Conservation (phyloP, 2,888 invertebrate species). For the Zootermopsis nevadensis region DNA sequence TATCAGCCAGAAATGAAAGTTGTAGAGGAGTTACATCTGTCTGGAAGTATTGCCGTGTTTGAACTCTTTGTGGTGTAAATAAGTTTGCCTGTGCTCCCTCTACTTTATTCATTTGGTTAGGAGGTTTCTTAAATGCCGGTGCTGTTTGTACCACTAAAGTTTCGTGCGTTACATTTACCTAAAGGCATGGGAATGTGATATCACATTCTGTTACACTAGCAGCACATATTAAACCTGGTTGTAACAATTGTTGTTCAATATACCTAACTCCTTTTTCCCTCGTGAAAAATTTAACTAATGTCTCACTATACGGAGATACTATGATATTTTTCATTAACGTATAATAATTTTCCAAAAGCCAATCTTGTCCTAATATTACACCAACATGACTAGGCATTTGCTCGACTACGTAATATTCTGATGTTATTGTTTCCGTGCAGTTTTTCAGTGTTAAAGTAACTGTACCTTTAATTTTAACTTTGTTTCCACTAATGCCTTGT, state of each 20-base stretch:
- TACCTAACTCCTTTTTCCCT: not conserved
- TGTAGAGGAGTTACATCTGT: no score
- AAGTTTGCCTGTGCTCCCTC: no score
- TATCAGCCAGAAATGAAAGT: no score
- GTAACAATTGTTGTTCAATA: conserved; percentile 1
- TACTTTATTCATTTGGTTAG: not conserved
- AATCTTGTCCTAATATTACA: no score
- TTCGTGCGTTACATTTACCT: not conserved
- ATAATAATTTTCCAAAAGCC: not conserved
- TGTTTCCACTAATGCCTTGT: not conserved
- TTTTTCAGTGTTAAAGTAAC: no score
- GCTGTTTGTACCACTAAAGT: not conserved
- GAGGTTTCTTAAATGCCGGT: not conserved
- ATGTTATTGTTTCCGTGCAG: no score
- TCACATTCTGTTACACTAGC: not conserved
- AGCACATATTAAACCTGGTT: not conserved
- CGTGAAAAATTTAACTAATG: not conserved
- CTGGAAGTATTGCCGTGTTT: no score
- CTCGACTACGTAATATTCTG: no score
- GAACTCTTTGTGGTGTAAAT: not conserved
- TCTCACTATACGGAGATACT: conserved; percentile 3
- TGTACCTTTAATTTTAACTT: no score
- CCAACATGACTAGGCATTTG: no score
- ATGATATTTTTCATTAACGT: not conserved
- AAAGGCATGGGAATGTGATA: not conserved